Conservation (phyloP, 2,113 vertebrate genomes). For the Cyanoderma ruficeps region DNA sequence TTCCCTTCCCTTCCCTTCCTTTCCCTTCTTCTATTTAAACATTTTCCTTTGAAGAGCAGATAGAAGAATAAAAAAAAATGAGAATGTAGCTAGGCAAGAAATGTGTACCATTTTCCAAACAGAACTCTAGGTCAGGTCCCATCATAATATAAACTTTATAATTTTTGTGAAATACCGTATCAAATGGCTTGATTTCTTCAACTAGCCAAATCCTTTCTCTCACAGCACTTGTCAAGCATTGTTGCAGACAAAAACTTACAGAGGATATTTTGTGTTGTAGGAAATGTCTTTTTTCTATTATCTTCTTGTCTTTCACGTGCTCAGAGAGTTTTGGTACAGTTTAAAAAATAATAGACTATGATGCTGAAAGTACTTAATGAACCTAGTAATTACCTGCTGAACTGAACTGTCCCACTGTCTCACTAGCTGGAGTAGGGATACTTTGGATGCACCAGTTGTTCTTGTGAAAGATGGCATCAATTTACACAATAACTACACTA, state of each 20-base stretch:
- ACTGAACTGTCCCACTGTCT: neutral
- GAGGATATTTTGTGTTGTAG: neutral
- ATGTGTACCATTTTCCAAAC: neutral
- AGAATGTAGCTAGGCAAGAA: neutral
- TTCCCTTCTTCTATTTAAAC: neutral
- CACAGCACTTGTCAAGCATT: neutral
- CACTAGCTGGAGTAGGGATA: neutral
- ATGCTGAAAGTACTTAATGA: neutral
- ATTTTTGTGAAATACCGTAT: neutral
- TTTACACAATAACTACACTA: neutral
- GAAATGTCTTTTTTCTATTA: neutral
- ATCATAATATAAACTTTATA: neutral
- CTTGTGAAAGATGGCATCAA: neutral
- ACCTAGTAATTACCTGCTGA: neutral
- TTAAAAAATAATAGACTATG: neutral
- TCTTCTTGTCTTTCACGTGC: neutral
- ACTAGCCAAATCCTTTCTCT: neutral
- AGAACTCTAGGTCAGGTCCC: neutral
- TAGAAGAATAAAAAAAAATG: neutral
- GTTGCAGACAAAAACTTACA: neutral
- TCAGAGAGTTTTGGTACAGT: neutral
- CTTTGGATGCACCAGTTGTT: neutral
- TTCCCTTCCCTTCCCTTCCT: too few relatives aligned
- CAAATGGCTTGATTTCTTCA: neutral
- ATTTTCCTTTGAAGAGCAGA: neutral